Conservation (phyloP, 2,888 invertebrate species). For the Drosophila atripex region DNA sequence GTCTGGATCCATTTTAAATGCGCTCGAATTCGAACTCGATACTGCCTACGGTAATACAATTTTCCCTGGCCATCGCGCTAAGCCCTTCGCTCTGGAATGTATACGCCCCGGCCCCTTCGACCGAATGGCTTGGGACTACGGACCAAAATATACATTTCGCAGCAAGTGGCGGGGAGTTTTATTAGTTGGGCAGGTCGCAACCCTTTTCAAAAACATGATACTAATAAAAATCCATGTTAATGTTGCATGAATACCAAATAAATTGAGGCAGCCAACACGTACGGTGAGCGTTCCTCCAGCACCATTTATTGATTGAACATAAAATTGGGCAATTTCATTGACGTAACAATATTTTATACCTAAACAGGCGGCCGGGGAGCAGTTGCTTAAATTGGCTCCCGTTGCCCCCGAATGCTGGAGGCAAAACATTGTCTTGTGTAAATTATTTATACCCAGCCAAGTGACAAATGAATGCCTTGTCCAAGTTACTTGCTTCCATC, state of each 20-base stretch:
- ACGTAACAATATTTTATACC: slow-evolving; percentile 60
- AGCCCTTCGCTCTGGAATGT: slow-evolving; percentile 50
- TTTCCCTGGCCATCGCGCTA: slow-evolving; percentile 59
- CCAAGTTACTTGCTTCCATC: slow-evolving; percentile 35
- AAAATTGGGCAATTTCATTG: slow-evolving; percentile 76
- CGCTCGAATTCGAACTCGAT: slow-evolving; percentile 29
- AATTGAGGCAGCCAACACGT: slow-evolving; percentile 76
- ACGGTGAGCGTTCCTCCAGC: slow-evolving; percentile 11
- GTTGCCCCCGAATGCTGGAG: slow-evolving; percentile 15
- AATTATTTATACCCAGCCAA: slow-evolving; percentile 67
- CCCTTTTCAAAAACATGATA: slow-evolving; percentile 79
- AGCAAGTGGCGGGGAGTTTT: slow-evolving; percentile 41
- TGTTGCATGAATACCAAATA: slow-evolving; percentile 79
- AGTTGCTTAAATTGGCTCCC: slow-evolving; percentile 34
- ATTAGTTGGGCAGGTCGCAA: slow-evolving; percentile 60
- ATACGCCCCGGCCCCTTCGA: background rate
- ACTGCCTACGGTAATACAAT: slow-evolving; percentile 59
- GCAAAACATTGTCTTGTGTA: slow-evolving; percentile 52
- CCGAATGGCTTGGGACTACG: slow-evolving; percentile 18
- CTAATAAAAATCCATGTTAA: slow-evolving; percentile 80
- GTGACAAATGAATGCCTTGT: slow-evolving; percentile 68
- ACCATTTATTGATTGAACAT: slow-evolving; percentile 77
- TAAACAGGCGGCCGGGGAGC: slow-evolving; percentile 54
- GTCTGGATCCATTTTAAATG: slow-evolving; percentile 40
- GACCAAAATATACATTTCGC: slow-evolving; percentile 16